Conservation (phyloP, 53 echinoderm and acorn worm genomes). For the Temnopleurus reevesii region DNA sequence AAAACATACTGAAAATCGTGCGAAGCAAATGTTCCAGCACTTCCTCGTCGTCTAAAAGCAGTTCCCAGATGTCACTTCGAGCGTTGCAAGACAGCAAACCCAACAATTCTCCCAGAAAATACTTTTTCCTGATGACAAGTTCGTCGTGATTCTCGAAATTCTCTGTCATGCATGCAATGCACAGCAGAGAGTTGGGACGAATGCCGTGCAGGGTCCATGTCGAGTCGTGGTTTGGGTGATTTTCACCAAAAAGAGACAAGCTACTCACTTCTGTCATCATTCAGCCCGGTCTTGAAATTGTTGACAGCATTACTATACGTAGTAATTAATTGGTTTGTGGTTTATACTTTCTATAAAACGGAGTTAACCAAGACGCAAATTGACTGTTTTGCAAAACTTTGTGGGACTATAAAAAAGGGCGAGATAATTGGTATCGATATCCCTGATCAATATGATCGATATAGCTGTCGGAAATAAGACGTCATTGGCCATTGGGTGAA, state of each 20-base stretch:
- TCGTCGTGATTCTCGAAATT: slow-evolving; percentile 69
- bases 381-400: too few species aligned
- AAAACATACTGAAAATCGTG: slow-evolving; percentile 70
- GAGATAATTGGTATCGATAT: too few species aligned
- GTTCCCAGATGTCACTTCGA: slow-evolving; percentile 56
- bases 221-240: slow-evolving; percentile 72
- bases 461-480: too few species aligned
- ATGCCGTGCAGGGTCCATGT: slow-evolving; percentile 70
- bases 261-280: slow-evolving; percentile 6
- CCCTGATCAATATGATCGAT: too few species aligned
- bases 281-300: neutral
- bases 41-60: slow-evolving; percentile 63
- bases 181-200: slow-evolving; percentile 66
- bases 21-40: slow-evolving; percentile 79
- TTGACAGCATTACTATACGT: neutral
- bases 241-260: slow-evolving; percentile 73
- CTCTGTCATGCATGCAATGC: slow-evolving; percentile 78
- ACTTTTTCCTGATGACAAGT: slow-evolving; percentile 76
- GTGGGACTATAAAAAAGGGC: too few species aligned
- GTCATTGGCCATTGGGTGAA: too few species aligned
- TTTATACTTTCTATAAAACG: too few species aligned
- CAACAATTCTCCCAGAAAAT: slow-evolving; percentile 74
- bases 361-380: too few species aligned
- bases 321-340: too few species aligned
- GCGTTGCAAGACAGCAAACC: slow-evolving; percentile 48